phyloP scores from a whole-genome alignment of 30 jellyfish, hydroid and myxozoan species.

The Cassiopea xamachana region DNA sequence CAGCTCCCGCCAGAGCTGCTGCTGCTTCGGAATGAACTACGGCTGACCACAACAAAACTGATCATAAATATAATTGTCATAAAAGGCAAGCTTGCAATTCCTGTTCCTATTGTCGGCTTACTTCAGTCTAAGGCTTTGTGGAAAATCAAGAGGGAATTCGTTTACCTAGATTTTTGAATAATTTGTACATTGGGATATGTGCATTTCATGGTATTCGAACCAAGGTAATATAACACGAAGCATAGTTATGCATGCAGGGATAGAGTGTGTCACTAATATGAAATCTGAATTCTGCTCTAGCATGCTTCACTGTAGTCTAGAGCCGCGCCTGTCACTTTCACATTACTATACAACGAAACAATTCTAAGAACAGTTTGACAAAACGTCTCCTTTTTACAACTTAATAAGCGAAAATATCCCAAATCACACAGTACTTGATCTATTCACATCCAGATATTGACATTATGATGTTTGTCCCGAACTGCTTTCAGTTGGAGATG shows the following conservation, averaged over 20 bases:
- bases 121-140: background rate
- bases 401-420: too few relatives aligned
- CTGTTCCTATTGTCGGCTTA: background rate
- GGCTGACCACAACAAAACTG: background rate
- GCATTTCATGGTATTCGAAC: background rate
- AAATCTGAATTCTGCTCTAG: background rate
- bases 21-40: background rate
- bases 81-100: background rate
- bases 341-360: background rate
- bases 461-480: background rate
- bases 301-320: background rate
- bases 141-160: background rate
- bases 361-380: background rate
- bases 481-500: background rate
- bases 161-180: background rate
- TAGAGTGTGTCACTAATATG: background rate
- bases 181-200: background rate
- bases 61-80: background rate
- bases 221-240: background rate
- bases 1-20: background rate
- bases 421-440: background rate
- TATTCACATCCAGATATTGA: background rate
- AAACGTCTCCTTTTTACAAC: too few relatives aligned
- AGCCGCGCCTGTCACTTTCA: background rate
- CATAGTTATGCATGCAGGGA: background rate